phyloP scores from a whole-genome alignment of 2,797 vertebrate species.

The Erethizon dorsatum region DNA sequence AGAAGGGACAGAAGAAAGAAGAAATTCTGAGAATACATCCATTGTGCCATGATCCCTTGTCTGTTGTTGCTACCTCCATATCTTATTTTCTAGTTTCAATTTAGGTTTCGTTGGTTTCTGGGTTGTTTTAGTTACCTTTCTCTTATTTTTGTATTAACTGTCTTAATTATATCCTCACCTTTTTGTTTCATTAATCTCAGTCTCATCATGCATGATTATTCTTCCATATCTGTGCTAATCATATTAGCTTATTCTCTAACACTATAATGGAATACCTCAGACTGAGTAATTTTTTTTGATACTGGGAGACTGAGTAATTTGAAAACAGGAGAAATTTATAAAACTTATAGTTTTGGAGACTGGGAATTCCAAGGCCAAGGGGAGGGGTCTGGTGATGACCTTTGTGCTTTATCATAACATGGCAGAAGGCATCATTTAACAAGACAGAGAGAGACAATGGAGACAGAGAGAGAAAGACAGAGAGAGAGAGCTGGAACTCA shows the following conservation, averaged over 20 bases:
- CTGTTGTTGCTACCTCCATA: not conserved
- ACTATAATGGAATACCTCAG: not conserved
- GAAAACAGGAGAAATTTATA: not conserved
- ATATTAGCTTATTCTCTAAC: not conserved
- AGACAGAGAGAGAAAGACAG: too few species aligned
- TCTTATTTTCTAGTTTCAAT: not conserved
- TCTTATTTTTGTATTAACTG: not conserved
- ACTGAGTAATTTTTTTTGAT: not conserved
- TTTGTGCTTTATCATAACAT: not conserved
- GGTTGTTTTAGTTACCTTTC: not conserved
- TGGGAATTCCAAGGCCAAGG: not conserved
- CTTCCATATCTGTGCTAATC: not conserved
- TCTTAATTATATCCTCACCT: not conserved
- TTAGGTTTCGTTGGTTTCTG: not conserved
- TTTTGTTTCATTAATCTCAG: not conserved
- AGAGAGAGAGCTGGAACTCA: not conserved
- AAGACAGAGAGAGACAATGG: not conserved
- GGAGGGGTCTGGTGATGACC: not conserved
- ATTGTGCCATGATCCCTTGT: too few species aligned
- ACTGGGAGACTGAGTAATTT: not conserved
- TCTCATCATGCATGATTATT: not conserved
- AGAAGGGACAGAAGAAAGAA: not conserved
- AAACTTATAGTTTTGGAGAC: too few species aligned
- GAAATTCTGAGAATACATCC: not conserved
- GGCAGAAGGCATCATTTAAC: not conserved